phyloP scores from a whole-genome alignment of 2,797 vertebrate genomes.

The Dendrocincla fuliginosa region DNA sequence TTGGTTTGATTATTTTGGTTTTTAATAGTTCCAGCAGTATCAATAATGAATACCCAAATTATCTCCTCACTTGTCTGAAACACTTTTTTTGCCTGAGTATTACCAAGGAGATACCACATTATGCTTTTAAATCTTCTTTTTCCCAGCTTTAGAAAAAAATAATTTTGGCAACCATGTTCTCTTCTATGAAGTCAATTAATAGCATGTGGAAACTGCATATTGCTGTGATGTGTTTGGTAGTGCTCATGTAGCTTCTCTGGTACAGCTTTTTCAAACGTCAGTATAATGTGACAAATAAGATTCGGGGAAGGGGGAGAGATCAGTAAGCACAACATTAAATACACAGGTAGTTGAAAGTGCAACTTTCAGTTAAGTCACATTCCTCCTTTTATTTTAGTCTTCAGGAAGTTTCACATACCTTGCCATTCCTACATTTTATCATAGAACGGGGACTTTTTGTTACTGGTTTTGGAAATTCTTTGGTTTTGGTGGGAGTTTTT shows the following conservation, averaged over 20 bases:
- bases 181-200: background rate
- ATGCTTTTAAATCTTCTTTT: background rate
- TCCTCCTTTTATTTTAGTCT: background rate
- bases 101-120: background rate
- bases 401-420: background rate
- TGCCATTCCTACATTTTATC: background rate
- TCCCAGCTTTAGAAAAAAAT: background rate
- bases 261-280: background rate
- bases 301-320: background rate
- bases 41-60: background rate
- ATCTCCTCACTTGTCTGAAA: background rate
- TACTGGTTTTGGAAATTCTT: background rate
- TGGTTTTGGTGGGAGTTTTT: background rate
- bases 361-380: background rate
- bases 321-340: background rate
- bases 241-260: background rate
- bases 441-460: background rate
- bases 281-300: background rate
- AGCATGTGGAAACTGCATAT: background rate
- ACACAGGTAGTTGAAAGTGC: background rate
- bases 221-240: background rate
- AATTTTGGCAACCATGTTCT: background rate
- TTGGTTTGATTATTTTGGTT: background rate
- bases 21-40: background rate
- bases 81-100: background rate